phyloP scores from a whole-genome alignment of 2,888 invertebrate genomes.

The Dilophus febrilis region DNA sequence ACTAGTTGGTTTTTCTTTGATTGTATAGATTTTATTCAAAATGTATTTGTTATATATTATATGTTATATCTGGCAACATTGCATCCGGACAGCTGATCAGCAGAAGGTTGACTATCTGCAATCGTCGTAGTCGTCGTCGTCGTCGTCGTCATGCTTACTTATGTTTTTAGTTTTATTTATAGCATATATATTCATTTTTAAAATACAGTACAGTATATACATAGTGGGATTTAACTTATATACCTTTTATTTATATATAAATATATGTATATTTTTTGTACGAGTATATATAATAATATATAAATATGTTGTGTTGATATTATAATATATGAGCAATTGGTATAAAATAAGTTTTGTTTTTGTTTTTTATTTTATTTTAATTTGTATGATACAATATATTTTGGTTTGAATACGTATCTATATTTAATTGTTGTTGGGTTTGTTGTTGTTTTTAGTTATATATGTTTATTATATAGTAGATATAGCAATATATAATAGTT shows the following conservation, averaged over 20 bases:
- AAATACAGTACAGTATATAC: not conserved
- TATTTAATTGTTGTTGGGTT: not conserved
- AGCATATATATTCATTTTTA: not conserved
- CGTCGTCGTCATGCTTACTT: constrained; percentile 4
- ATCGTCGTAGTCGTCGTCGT: no score
- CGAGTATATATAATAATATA: no score
- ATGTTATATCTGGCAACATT: constrained; percentile 2
- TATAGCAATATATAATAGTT: no score
- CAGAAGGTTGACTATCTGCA: constrained; percentile 1
- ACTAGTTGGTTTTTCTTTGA: not conserved
- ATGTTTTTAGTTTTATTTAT: constrained; percentile 1
- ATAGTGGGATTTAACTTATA: not conserved
- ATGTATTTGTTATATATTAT: no score
- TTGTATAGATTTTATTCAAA: no score
- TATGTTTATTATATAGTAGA: not conserved
- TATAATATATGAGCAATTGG: no score
- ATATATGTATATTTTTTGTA: no score
- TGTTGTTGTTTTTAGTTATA: not conserved
- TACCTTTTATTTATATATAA: not conserved
- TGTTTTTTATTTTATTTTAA: not conserved
- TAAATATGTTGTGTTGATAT: no score
- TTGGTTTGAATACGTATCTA: not conserved
- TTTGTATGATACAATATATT: not conserved
- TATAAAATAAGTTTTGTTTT: no score
- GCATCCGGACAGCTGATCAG: constrained; percentile 2